A percentile compares a stretch with the other conserved stretches of the same genome.
Evolutionary conservation across 2,888 invertebrate genomes (phyloP).

Genomic region (Serrognathus titanus): DNA sequence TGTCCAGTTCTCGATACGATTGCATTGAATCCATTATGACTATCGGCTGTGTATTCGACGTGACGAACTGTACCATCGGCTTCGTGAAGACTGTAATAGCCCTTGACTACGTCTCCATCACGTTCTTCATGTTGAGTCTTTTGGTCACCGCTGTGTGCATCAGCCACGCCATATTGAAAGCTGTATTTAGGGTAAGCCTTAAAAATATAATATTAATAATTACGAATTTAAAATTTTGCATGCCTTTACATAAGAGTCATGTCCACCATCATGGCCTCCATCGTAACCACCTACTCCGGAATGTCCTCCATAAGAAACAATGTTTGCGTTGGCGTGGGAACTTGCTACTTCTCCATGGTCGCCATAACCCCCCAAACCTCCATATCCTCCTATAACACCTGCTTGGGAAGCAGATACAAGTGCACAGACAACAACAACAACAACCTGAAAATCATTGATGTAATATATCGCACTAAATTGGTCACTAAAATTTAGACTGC

Average conservation of each 20-base stretch:
- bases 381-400: not conserved
- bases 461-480: not conserved
- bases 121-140: constrained; percentile 34
- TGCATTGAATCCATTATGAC: constrained; percentile 32
- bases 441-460: not conserved
- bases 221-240: not conserved
- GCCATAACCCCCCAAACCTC: constrained; percentile 3
- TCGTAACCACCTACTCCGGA: constrained; percentile 5
- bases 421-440: not conserved
- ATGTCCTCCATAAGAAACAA: constrained; percentile 9
- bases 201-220: constrained; percentile 3
- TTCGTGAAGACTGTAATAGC: constrained; percentile 33
- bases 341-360: not conserved
- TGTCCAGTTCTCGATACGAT: constrained; percentile 30
- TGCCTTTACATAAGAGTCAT: not conserved
- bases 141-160: constrained; percentile 34
- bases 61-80: constrained; percentile 35
- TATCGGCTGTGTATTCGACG: constrained; percentile 32
- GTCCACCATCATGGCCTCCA: constrained; percentile 4
- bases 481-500: not conserved
- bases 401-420: not conserved
- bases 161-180: constrained; percentile 34
- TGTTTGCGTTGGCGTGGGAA: constrained; percentile 4
- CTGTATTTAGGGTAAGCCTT: constrained; percentile 28
- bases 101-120: constrained; percentile 33